phyloP scores from a whole-genome alignment of 1,140 invertebrate species.

The Ptiloglossa arizonensis region DNA sequence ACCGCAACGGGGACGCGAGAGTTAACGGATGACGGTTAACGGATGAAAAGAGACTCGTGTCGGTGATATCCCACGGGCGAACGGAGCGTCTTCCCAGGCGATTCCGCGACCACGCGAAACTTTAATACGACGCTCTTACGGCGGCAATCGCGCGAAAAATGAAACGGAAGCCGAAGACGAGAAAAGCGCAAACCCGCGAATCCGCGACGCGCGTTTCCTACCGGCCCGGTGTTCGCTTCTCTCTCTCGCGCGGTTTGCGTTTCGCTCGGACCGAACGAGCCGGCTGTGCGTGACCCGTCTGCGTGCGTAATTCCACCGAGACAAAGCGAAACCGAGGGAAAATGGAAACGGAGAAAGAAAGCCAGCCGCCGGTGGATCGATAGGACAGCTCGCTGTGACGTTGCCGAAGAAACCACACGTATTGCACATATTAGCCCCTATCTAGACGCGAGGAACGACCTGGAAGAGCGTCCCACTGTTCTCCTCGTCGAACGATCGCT shows the following conservation, averaged over 20 bases:
- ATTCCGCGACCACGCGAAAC: neutral
- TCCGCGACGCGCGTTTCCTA: no score
- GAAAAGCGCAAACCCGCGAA: constrained; percentile 27
- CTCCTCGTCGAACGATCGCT: neutral
- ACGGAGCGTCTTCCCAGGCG: neutral
- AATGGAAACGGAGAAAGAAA: constrained; percentile 46
- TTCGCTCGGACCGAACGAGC: constrained; percentile 39
- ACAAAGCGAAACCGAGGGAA: constrained; percentile 38
- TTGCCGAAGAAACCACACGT: constrained; percentile 58
- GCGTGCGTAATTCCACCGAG: constrained; percentile 52
- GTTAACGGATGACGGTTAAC: neutral
- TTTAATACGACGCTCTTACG: neutral
- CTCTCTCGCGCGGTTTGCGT: constrained; percentile 35
- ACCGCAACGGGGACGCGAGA: neutral
- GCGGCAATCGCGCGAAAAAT: constrained; percentile 16
- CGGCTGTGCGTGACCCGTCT: constrained; percentile 56
- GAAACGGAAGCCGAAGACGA: neutral
- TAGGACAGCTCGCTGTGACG: constrained; percentile 54
- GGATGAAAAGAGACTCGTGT: neutral
- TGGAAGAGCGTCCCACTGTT: constrained; percentile 21
- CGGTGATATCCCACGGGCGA: neutral
- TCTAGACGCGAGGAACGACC: constrained; percentile 10
- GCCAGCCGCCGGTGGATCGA: constrained; percentile 40
- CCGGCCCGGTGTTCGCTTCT: neutral
- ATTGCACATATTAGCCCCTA: constrained; percentile 44